phyloP scores from a whole-genome alignment of 2,888 invertebrate species.

The Elysia crispata region DNA sequence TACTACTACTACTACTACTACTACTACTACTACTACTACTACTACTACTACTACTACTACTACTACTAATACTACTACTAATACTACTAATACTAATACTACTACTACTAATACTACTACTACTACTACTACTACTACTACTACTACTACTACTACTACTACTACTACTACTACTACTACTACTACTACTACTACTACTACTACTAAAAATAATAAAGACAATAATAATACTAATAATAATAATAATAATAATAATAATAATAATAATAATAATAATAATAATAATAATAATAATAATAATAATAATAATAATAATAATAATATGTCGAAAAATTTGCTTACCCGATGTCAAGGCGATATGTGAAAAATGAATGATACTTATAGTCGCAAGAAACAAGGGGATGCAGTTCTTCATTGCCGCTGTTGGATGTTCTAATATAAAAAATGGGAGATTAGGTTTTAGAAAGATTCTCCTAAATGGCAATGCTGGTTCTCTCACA shows the following conservation, averaged over 20 bases:
- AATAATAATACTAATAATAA: constrained; percentile 34
- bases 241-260: constrained; percentile 34
- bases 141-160: constrained; percentile 35
- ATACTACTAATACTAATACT: constrained; percentile 37
- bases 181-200: not conserved
- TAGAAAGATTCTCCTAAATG: no score
- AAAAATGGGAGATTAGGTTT: no score
- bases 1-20: constrained; percentile 14
- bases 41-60: constrained; percentile 32
- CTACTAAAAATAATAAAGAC: no score
- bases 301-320: no score
- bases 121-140: constrained; percentile 39
- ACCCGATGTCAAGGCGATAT: no score
- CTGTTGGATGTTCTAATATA: no score
- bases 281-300: not conserved
- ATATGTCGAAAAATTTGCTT: no score
- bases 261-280: not conserved
- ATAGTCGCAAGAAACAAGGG: no score
- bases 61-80: constrained; percentile 38
- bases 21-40: constrained; percentile 31
- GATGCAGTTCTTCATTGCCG: no score
- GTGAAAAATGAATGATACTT: no score
- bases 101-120: constrained; percentile 38
- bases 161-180: constrained; percentile 19
- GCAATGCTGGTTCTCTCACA: no score